phyloP scores from a whole-genome alignment of 35 echinoderm and acorn worm species.

The Apostichopus californicus region DNA sequence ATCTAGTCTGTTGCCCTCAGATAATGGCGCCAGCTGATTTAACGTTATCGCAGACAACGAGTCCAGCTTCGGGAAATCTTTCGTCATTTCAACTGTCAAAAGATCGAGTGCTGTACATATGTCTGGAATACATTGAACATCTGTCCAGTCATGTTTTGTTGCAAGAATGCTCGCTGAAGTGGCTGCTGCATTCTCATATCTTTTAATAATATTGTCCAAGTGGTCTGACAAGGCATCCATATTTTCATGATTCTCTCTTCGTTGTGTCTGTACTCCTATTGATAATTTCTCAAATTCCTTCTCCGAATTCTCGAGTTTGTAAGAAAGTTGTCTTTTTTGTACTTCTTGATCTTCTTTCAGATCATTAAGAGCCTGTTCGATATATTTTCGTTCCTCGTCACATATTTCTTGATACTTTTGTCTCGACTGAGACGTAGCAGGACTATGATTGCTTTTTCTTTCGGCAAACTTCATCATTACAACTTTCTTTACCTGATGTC shows the following conservation, averaged over 20 bases:
- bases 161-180: conserved; percentile 4
- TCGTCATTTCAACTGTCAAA: neutral
- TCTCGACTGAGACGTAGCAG: no score
- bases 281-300: neutral
- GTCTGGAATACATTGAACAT: neutral
- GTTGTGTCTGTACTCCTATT: neutral
- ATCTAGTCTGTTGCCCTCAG: neutral
- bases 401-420: no score
- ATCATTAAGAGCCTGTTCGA: no score
- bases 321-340: no score
- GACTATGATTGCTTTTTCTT: no score
- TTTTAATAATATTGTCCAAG: neutral
- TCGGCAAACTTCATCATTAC: no score
- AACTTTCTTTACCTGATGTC: no score
- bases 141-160: neutral
- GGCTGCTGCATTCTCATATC: neutral
- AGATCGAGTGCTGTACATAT: neutral
- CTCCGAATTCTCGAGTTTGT: neutral
- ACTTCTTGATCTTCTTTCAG: no score
- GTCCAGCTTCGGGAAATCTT: neutral
- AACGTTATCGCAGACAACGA: neutral
- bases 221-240: neutral
- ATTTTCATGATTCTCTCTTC: neutral
- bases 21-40: conserved; percentile 4
- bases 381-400: no score